phyloP scores from a whole-genome alignment of 2,113 vertebrate species.

The Bombycilla garrulus region DNA sequence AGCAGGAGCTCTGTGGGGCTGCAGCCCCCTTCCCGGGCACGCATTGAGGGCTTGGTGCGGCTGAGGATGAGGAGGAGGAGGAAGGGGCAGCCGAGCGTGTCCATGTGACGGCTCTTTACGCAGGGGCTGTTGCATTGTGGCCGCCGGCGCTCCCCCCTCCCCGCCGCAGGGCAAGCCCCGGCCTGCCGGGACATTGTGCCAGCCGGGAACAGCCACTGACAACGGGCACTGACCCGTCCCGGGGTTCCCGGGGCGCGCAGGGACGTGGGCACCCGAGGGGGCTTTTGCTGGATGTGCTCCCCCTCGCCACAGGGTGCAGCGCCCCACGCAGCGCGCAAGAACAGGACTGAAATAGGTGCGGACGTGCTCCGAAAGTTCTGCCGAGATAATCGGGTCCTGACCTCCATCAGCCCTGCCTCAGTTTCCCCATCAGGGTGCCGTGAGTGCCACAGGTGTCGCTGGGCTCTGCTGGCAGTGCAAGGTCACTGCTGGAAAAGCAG shows the following conservation, averaged over 20 bases:
- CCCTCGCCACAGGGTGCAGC: not conserved
- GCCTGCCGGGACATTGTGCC: constrained; percentile 60
- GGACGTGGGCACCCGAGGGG: not conserved
- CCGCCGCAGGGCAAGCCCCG: constrained; percentile 37
- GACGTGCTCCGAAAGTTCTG: accelerated
- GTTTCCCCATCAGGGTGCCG: not conserved
- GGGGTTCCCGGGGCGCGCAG: not conserved
- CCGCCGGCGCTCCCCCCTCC: not conserved
- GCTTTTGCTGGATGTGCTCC: not conserved
- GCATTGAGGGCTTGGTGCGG: accelerated
- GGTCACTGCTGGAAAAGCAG: not conserved
- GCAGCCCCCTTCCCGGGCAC: not conserved
- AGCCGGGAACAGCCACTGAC: constrained; percentile 43
- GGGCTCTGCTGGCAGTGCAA: not conserved
- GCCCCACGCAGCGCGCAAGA: accelerated
- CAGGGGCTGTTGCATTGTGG: not conserved
- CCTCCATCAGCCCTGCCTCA: not conserved
- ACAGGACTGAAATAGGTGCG: not conserved
- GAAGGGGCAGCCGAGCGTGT: not conserved
- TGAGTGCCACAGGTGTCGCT: not conserved
- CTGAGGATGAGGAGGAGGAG: not conserved
- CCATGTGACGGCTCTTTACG: not conserved
- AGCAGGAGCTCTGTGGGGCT: not conserved
- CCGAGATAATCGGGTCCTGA: not conserved
- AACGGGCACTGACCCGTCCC: constrained; percentile 28